Percentiles rank a stretch among this genome's conserved stretches.
phyloP scores from a whole-genome alignment of 2,888 invertebrate genomes.

The Drosophila macrothrix region DNA sequence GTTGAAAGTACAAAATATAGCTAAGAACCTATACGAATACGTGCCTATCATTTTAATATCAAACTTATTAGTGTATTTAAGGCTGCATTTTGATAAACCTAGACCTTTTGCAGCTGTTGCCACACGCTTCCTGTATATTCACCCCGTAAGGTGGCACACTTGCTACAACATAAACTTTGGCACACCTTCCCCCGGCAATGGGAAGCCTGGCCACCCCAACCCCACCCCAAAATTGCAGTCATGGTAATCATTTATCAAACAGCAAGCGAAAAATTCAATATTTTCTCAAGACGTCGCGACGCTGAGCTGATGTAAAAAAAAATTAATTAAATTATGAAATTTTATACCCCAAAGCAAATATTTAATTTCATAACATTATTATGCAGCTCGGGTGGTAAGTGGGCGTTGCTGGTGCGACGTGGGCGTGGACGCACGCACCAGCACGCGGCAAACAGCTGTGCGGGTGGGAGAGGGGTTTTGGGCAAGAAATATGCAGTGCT shows the following conservation, averaged over 20 bases:
- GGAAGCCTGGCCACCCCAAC: slow-evolving; percentile 10
- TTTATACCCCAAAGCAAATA: slow-evolving; percentile 79
- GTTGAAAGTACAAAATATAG: neutral
- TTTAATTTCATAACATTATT: slow-evolving; percentile 82
- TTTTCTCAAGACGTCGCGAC: slow-evolving; percentile 61
- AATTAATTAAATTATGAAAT: slow-evolving; percentile 79
- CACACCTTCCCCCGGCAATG: neutral
- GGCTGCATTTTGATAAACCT: neutral
- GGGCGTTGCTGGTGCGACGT: slow-evolving; percentile 34
- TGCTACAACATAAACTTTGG: slow-evolving; percentile 13
- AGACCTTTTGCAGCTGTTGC: slow-evolving; percentile 33
- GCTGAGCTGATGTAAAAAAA: slow-evolving; percentile 55
- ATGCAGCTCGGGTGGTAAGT: slow-evolving; percentile 60
- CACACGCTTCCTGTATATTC: slow-evolving; percentile 23
- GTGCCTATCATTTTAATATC: neutral
- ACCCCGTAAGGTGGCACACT: slow-evolving; percentile 31
- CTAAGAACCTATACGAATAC: neutral
- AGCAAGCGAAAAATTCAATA: slow-evolving; percentile 73
- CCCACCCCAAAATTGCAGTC: slow-evolving; percentile 58
- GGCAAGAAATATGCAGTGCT: slow-evolving; percentile 41
- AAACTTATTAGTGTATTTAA: neutral
- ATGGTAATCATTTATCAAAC: slow-evolving; percentile 77
- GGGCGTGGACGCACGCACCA: slow-evolving; percentile 59
- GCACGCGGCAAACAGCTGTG: slow-evolving; percentile 43
- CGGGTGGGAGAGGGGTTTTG: neutral